Conservation (phyloP, 2,888 invertebrate genomes). For the Lochmaea capreae region DNA sequence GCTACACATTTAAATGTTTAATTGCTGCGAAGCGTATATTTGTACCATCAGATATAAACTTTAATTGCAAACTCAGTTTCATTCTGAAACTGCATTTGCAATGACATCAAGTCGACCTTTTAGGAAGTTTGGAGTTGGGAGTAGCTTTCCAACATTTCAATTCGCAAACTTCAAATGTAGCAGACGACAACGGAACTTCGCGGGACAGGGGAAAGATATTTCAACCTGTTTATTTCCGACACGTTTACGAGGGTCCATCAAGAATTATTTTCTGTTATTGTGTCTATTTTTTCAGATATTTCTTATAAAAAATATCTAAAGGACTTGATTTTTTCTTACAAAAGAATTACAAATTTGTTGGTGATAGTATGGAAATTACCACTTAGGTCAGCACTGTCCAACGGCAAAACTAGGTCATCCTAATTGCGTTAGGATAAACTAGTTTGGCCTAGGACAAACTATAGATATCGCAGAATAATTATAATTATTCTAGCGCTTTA, state of each 20-base stretch:
- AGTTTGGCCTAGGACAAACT: no score
- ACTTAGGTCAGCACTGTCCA: no score
- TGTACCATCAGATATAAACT: conserved; percentile 22
- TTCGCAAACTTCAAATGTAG: conserved; percentile 7
- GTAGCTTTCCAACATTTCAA: conserved; percentile 24
- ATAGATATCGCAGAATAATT: no score
- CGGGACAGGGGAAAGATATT: conserved; percentile 9
- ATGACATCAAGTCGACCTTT: conserved; percentile 29
- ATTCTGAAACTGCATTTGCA: conserved; percentile 19
- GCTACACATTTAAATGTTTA: conserved; percentile 3
- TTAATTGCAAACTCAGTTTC: conserved; percentile 23
- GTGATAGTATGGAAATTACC: no score
- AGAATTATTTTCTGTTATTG: conserved; percentile 14
- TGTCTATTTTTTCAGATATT: neutral
- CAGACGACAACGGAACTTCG: conserved; percentile 1
- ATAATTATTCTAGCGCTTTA: no score
- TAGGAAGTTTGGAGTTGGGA: conserved; percentile 21
- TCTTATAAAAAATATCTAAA: neutral
- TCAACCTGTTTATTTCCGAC: conserved; percentile 20
- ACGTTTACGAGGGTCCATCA: conserved; percentile 3
- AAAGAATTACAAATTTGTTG: no score
- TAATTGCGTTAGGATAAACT: no score
- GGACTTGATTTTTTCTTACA: neutral
- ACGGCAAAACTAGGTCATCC: no score
- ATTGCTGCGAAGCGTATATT: conserved; percentile 12